Evolutionary conservation across 2,113 vertebrate genomes (phyloP).

Genomic region (Salvator merianae): DNA sequence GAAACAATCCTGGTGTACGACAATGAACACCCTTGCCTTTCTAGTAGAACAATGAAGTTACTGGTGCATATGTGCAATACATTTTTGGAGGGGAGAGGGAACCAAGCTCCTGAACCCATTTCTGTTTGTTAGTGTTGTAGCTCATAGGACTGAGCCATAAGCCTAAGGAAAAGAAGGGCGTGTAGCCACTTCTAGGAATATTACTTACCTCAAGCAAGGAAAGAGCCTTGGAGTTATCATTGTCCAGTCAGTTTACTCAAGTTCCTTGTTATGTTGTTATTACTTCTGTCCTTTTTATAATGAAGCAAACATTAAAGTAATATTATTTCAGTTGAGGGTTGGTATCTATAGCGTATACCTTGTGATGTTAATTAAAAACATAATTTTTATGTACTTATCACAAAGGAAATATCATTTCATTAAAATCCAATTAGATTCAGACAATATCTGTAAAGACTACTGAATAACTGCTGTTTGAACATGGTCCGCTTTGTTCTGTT

Average conservation of each 20-base stretch:
- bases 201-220: conserved; percentile 45
- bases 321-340: conserved; percentile 83
- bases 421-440: conserved; percentile 98
- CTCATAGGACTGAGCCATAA: background rate
- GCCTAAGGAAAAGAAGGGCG: background rate
- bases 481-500: conserved; percentile 92
- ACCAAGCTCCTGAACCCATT: background rate
- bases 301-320: conserved; percentile 91
- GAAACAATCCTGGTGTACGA: too few species aligned
- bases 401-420: conserved; percentile 98
- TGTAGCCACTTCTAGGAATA: background rate
- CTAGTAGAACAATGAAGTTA: background rate
- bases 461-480: conserved; percentile 90
- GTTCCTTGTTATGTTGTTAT: conserved; percentile 66
- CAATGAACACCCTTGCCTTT: too few species aligned
- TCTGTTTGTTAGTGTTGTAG: background rate
- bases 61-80: too few species aligned
- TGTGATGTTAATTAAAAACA: conserved; percentile 97
- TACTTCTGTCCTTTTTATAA: conserved; percentile 78
- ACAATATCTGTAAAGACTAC: conserved; percentile 83
- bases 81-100: background rate
- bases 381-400: conserved; percentile 94
- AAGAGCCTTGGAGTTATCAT: conserved; percentile 59
- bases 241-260: conserved; percentile 69
- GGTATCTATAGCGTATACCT: conserved; percentile 85